phyloP scores from a whole-genome alignment of 2,888 invertebrate species.

The Gisinianus flammeolus region DNA sequence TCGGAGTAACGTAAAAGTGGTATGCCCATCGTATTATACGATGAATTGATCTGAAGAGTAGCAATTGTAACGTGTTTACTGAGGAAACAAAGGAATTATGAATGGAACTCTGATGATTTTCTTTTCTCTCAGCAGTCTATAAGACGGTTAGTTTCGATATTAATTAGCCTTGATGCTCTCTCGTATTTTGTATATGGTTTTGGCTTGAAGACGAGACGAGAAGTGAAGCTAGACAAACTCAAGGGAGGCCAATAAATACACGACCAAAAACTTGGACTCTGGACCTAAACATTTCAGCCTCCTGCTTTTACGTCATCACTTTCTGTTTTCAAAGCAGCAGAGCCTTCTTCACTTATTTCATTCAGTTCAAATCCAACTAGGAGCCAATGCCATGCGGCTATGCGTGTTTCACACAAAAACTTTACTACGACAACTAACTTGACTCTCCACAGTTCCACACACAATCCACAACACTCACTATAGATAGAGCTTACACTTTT shows the following conservation, averaged over 20 bases:
- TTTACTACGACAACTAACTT: too few species aligned
- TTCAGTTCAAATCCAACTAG: background rate
- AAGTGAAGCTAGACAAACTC: background rate
- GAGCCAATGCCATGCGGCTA: background rate
- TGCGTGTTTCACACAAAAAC: too few species aligned
- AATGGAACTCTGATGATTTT: background rate
- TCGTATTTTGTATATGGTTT: background rate
- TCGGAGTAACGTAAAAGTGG: constrained; percentile 1
- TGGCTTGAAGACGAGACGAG: constrained; percentile 7
- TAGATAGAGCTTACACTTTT: too few species aligned
- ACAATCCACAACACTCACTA: too few species aligned
- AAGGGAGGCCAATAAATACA: background rate
- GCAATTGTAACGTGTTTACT: too few species aligned
- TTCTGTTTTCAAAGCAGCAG: background rate
- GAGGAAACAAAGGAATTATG: too few species aligned
- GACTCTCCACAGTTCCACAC: too few species aligned
- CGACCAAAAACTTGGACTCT: background rate
- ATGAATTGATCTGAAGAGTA: background rate
- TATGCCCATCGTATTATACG: constrained; percentile 33
- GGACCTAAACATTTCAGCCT: background rate
- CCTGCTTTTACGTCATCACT: background rate
- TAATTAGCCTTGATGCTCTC: background rate
- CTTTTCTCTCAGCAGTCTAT: background rate
- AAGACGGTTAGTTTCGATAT: background rate
- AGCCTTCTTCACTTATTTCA: too few species aligned